Conservation (phyloP, 2,888 invertebrate species). For the Podabrus alpinus region DNA sequence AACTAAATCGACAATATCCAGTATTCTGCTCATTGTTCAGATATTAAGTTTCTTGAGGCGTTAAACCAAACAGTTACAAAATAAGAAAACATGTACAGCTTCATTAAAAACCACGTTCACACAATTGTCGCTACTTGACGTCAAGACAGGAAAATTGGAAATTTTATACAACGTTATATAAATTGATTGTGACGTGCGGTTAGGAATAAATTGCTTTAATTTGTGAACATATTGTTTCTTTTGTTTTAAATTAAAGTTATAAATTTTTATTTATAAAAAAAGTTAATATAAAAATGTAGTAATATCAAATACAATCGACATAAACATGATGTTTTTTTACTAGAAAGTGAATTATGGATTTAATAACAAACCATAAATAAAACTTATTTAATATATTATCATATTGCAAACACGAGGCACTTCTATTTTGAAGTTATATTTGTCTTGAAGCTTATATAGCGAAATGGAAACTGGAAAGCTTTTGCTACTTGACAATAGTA, state of each 20-base stretch:
- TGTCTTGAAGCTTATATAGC: conserved; percentile 32
- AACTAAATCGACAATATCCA: conserved; percentile 23
- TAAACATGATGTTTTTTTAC: conserved; percentile 27
- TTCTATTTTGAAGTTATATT: conserved; percentile 32
- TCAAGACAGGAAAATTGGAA: not conserved
- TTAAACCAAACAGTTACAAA: not conserved
- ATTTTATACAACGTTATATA: not conserved
- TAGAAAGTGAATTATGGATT: conserved; percentile 34
- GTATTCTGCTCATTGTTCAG: conserved; percentile 12
- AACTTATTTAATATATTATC: conserved; percentile 36
- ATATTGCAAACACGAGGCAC: conserved; percentile 30
- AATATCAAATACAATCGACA: conserved; percentile 32
- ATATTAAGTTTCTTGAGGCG: conserved; percentile 18
- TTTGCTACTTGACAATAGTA: conserved; percentile 29
- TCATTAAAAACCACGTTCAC: not conserved
- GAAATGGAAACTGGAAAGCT: conserved; percentile 30
- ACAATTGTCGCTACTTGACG: not conserved
- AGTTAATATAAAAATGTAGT: conserved; percentile 26
- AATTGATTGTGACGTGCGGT: not conserved
- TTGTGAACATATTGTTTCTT: not conserved
- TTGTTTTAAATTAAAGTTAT: not conserved
- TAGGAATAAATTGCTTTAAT: not conserved
- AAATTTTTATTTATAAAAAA: not conserved
- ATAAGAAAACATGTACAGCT: conserved; percentile 14
- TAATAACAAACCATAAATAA: conserved; percentile 36